Evolutionary conservation across 1,140 invertebrate species (phyloP), one percentile per base, ranked within the genome.

Genomic region (Aporrectodea caliginosa): DNA sequence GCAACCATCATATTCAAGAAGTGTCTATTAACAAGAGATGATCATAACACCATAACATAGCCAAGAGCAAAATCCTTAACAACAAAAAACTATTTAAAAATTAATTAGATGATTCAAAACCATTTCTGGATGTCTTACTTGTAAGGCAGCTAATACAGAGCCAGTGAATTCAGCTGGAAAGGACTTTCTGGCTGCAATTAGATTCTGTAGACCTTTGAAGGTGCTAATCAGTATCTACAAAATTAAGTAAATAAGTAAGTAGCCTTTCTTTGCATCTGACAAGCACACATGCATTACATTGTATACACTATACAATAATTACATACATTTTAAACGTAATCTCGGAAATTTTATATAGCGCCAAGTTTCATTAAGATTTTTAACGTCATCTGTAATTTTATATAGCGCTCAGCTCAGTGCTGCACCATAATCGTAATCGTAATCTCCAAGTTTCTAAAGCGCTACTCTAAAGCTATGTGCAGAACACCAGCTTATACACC

Each of bases 131-230:
- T 27, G 58, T 71, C 80, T 77, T 83, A 88, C 87, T 84, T 86
- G 85, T 12, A 88, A 78, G 35, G 82, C 85, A 31, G 87, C 86
- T 34, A 88, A 79, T n/a, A 88, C 35, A 29, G 79, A 74, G 30
- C 87, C 87, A 0, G 88, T 77, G 29, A 83, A 81, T 16, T 85
- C 80, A 22, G 77, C 76, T 16, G 84, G 84, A 32, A 85, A 81
- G n/a, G 81, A 73, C 58, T 86, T 87, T 27, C 84, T 82, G 27
- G 80, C 82, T 16, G 84, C 35, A 33, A 88, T 70, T 16, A 87
- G 77, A 78, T 86, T 87, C 74, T 87, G 86, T 22, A 88, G 78
- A 1, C 85, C 86, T 73, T 82, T 77, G 22, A 88, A 78, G 35
- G 82, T 81, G 73, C 83, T 80, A 30, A 85, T 84, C 71, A 87